Conservation (phyloP, 2,113 vertebrate species). For the Origma solitaria region DNA sequence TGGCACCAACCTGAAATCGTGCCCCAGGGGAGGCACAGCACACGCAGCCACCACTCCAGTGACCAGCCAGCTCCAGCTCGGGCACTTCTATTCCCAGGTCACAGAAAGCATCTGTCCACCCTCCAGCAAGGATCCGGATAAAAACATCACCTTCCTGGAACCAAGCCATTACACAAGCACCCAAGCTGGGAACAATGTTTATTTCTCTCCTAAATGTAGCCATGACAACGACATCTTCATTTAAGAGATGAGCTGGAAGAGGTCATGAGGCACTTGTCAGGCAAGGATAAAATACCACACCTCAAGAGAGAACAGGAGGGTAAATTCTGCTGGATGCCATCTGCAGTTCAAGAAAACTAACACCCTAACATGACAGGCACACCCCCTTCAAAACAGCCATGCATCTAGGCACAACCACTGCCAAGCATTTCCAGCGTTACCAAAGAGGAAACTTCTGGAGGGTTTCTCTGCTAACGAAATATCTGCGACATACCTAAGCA, state of each 20-base stretch:
- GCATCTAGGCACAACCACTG: not conserved
- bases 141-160: not conserved
- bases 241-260: not conserved
- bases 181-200: not conserved
- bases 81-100: not conserved
- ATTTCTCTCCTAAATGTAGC: not conserved
- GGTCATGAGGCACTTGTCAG: not conserved
- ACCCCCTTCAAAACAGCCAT: not conserved
- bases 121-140: not conserved
- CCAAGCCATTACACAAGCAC: not conserved
- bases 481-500: not conserved
- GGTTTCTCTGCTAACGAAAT: not conserved
- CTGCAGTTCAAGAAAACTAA: not conserved
- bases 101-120: not conserved
- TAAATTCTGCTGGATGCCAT: not conserved
- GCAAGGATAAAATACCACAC: not conserved
- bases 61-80: not conserved
- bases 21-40: not conserved
- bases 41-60: fast-evolving
- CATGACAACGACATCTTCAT: slow-evolving; percentile 49
- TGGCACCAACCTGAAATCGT: fast-evolving
- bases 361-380: not conserved
- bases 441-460: not conserved
- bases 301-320: not conserved
- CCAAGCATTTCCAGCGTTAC: not conserved